Evolutionary conservation across 2,888 invertebrate genomes (phyloP).

Genomic region (Cephus spinipes): DNA sequence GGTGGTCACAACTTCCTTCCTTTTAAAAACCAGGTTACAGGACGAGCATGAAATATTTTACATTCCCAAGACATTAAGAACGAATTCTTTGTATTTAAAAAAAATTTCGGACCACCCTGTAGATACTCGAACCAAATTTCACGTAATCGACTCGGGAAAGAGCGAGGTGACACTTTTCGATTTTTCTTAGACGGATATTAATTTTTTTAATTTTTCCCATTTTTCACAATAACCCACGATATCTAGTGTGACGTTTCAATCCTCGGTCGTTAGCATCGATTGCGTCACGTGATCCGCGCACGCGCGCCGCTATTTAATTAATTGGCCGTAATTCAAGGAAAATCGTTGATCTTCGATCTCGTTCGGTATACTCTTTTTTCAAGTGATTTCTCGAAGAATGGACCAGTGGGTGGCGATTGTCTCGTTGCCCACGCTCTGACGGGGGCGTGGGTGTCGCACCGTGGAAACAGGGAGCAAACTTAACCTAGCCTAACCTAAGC

Average conservation of each 20-base stretch:
- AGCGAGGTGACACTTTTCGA: background rate
- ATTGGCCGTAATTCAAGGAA: slow-evolving; percentile 60
- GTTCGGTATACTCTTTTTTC: background rate
- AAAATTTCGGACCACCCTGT: background rate
- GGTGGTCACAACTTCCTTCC: background rate
- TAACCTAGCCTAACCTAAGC: background rate
- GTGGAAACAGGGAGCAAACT: slow-evolving; percentile 33
- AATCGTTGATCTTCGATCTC: slow-evolving; percentile 58
- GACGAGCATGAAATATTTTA: background rate
- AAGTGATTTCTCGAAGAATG: slow-evolving; percentile 39
- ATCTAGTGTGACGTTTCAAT: too few species aligned
- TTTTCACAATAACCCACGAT: too few species aligned
- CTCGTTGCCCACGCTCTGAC: slow-evolving; percentile 56
- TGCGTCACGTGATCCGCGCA: slow-evolving; percentile 19
- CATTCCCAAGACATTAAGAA: background rate
- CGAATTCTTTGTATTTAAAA: background rate
- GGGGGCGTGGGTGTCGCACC: slow-evolving; percentile 48
- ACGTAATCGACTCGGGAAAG: background rate
- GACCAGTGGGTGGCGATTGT: slow-evolving; percentile 62
- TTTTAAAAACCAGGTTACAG: background rate
- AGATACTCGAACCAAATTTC: background rate
- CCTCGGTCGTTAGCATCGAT: slow-evolving; percentile 1
- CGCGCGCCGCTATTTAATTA: slow-evolving; percentile 48
- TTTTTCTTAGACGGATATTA: background rate
- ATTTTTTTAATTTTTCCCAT: too few species aligned